Base-by-base conservation (phyloP, 1,140 invertebrate species). In the Galendromus occidentalis region DNA sequence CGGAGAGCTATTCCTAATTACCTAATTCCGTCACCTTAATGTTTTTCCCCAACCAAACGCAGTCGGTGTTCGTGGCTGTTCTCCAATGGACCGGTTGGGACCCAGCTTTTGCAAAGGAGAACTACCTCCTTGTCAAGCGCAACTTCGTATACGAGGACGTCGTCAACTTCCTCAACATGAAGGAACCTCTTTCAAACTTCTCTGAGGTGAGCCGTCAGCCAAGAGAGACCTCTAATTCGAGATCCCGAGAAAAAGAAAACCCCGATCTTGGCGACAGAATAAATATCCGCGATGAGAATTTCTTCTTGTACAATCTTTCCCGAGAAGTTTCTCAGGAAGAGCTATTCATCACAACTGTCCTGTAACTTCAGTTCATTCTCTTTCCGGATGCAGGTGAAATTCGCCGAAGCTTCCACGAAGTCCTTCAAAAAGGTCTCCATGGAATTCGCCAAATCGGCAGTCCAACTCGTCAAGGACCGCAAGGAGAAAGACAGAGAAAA, bases 61-160 rank as follows among this genome's bases (percentile, higher is more conserved):
- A 59, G 51, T 25, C 51, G 65, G 80, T 92, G 12, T 76, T 89
- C 9, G 80, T 82, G 67, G 79, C 81, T 2, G 81, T 82, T 0
- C 76, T 83, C 6, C 79, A 82, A 44, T 93, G 88, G 88, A 82
- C 85, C 0, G 42, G 29, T n/a, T 92, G 88, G 88, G 83, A 87
- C 45, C 82, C 86, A 55, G 79, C 80, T 2, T 86, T 89, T 73
- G 78, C 86, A 18, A 87, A 85, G 73, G 81, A 88, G 69, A 90
- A 89, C 71, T 82, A 84, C 70, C 75, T 91, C 14, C 75, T 88
- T n/a, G 74, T 90, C 7, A 83, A 76, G 65, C 74, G 75, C 20
- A 81, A 81, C 68, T 74, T 72, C 4, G 44, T 82, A 1, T 80
- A 80, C 67, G 76, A 76, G 39, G 76, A 80, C 65, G 75, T 82